These are phyloP conservation scores for Malacosoma neustria DNA, from an alignment of 2,888 invertebrate genomes.

Conservation along the genomic window DNA sequence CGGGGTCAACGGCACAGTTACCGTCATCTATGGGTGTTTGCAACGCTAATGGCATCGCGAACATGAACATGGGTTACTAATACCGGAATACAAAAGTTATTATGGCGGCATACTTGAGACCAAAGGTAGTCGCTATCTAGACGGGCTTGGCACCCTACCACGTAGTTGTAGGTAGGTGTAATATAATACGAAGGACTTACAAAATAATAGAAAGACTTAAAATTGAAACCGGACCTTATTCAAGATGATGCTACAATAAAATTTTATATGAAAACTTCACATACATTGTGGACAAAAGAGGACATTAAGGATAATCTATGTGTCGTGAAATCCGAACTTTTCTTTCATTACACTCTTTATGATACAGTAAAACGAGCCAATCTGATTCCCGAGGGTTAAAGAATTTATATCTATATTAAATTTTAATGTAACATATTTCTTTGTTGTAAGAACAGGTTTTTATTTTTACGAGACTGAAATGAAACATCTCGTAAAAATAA, in stretches of 20 bases:
- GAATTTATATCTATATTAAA: conserved; percentile 3
- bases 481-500: too few species aligned
- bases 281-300: conserved; percentile 57
- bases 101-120: too few species aligned
- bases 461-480: too few species aligned
- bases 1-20: too few species aligned
- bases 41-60: too few species aligned
- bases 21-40: too few species aligned
- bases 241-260: conserved; percentile 42
- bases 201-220: neutral
- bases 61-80: too few species aligned
- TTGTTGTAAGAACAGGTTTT: neutral
- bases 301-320: conserved; percentile 53
- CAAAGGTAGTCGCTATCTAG: too few species aligned
- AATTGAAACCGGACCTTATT: conserved; percentile 25
- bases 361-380: conserved; percentile 32
- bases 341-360: conserved; percentile 49
- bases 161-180: too few species aligned
- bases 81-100: too few species aligned
- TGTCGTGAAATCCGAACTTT: conserved; percentile 49
- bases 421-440: neutral
- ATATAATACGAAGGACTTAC: too few species aligned
- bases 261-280: conserved; percentile 53
- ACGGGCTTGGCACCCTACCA: too few species aligned
- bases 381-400: conserved; percentile 23